Percentiles rank a stretch among this genome's conserved stretches.
Conservation (phyloP, 1,140 invertebrate species). For the Macrosteles quadrilineatus region DNA sequence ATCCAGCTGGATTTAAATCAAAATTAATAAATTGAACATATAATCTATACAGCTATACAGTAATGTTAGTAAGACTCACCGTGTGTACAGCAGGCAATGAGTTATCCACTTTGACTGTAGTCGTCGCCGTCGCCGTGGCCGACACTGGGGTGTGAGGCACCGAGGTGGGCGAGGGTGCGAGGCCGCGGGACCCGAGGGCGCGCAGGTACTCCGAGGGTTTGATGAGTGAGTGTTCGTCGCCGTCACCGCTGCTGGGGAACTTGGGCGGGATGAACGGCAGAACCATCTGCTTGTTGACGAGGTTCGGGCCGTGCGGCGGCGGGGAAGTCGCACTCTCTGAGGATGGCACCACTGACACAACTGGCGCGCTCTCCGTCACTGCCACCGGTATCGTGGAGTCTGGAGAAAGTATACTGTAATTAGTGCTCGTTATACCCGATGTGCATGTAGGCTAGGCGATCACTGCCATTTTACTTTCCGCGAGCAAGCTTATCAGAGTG, state of each 20-base stretch:
- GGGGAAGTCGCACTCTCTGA: neutral
- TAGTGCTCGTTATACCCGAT: slow-evolving; percentile 7
- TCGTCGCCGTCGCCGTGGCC: too few species aligned
- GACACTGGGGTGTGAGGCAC: neutral
- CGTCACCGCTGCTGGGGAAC: slow-evolving; percentile 64
- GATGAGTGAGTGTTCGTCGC: slow-evolving; percentile 42
- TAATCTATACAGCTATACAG: too few species aligned
- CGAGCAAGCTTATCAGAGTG: slow-evolving; percentile 10
- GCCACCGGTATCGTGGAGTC: neutral
- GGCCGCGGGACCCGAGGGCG: slow-evolving; percentile 64
- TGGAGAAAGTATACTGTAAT: slow-evolving; percentile 6
- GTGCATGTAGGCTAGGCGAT: slow-evolving; percentile 11
- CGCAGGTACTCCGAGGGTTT: slow-evolving; percentile 90
- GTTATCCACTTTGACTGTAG: too few species aligned
- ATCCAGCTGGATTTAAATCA: too few species aligned
- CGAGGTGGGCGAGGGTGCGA: neutral
- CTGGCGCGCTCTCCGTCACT: neutral
- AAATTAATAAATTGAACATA: too few species aligned
- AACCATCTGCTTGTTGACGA: slow-evolving; percentile 79
- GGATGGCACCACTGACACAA: neutral
- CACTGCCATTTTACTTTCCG: slow-evolving; percentile 22
- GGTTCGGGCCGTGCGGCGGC: slow-evolving; percentile 49
- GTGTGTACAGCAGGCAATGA: neutral
- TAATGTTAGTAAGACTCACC: too few species aligned
- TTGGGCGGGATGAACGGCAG: slow-evolving; percentile 86